A percentile compares a stretch with the other conserved stretches of the same genome.
Conservation (phyloP, 2,113 vertebrate species). For the Gopherus evgoodei region DNA sequence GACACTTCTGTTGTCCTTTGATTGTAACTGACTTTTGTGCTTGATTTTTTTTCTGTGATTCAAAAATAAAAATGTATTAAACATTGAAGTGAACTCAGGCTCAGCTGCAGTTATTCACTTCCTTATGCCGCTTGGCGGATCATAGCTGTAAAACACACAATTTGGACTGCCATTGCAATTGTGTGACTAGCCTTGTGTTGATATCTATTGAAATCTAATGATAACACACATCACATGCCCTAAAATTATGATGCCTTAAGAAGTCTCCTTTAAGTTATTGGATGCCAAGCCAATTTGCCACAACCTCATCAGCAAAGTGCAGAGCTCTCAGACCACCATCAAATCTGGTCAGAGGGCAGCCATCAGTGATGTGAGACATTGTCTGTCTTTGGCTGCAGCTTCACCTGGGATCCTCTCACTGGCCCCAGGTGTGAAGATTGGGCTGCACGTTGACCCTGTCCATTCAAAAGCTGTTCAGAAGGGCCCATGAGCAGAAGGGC, state of each 20-base stretch:
- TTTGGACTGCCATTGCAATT: neutral
- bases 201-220: neutral
- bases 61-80: neutral
- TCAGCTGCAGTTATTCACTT: neutral
- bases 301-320: neutral
- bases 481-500: neutral
- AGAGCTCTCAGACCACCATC: too few species aligned
- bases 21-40: neutral
- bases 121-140: conserved; percentile 61
- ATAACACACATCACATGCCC: conserved; percentile 14
- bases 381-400: neutral
- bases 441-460: too few species aligned
- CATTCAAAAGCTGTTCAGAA: neutral
- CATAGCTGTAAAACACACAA: neutral
- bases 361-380: neutral
- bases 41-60: neutral
- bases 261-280: neutral
- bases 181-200: neutral
- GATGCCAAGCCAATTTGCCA: neutral
- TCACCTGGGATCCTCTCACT: neutral
- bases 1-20: neutral
- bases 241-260: too few species aligned
- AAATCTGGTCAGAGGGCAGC: neutral
- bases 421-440: neutral
- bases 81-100: neutral